Conservation (phyloP, 2,888 invertebrate species). For the Aphodius sticticus region DNA sequence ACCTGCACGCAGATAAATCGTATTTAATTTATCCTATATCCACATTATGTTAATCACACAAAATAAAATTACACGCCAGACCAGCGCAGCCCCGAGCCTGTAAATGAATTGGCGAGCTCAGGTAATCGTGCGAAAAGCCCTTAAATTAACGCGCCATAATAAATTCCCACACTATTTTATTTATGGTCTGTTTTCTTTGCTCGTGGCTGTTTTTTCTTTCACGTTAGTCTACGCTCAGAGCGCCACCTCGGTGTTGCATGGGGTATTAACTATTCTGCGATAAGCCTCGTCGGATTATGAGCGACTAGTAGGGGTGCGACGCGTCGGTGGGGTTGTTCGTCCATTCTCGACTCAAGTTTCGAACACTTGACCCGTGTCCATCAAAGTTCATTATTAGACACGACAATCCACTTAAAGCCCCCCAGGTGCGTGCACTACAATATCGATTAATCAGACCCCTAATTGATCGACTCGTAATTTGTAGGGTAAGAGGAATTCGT, state of each 20-base stretch:
- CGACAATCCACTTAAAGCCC: constrained; percentile 54
- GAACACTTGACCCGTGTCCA: constrained; percentile 51
- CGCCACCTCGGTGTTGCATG: neutral
- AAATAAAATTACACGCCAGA: neutral
- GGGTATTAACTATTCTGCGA: neutral
- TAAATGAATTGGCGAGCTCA: constrained; percentile 31
- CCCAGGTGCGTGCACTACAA: constrained; percentile 51
- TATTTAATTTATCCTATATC: neutral
- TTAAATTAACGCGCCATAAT: constrained; percentile 19
- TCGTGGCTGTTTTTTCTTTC: neutral
- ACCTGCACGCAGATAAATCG: neutral
- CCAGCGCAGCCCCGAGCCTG: neutral
- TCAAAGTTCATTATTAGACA: constrained; percentile 53
- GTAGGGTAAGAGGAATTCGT: constrained; percentile 8
- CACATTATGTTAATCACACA: neutral
- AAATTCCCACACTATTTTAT: constrained; percentile 20
- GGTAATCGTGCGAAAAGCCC: constrained; percentile 34
- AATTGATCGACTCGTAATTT: constrained; percentile 47
- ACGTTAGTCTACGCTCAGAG: neutral
- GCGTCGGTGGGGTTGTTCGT: neutral
- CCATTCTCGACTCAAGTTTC: constrained; percentile 28
- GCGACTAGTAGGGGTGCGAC: neutral
- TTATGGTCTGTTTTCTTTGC: constrained; percentile 10
- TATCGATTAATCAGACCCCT: constrained; percentile 51
- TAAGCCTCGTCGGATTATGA: neutral